Conservation (phyloP, 2,113 vertebrate genomes). For the Propithecus coquereli region DNA sequence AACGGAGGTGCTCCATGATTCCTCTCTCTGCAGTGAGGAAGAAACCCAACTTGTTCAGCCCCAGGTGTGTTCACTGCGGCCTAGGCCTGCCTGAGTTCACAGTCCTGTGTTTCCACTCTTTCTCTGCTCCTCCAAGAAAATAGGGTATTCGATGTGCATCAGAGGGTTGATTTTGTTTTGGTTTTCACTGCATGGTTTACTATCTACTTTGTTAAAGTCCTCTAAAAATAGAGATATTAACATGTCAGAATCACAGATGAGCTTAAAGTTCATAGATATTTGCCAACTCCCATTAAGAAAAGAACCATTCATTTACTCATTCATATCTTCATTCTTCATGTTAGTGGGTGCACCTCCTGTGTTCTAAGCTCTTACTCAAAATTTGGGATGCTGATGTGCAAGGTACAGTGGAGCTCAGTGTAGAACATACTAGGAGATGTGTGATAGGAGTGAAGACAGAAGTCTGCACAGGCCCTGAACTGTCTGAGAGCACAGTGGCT, state of each 20-base stretch:
- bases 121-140: background rate
- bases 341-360: too few relatives aligned
- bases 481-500: background rate
- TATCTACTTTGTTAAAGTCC: background rate
- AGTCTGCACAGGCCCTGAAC: background rate
- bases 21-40: background rate
- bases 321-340: background rate
- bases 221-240: background rate
- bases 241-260: background rate
- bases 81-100: background rate
- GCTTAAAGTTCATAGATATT: background rate
- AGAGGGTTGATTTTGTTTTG: background rate
- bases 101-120: background rate
- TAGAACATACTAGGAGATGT: background rate
- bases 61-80: background rate
- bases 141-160: background rate
- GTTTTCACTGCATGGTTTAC: background rate
- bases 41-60: background rate
- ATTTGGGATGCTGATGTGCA: fast-evolving
- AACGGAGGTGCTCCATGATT: background rate
- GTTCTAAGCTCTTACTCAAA: background rate
- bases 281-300: background rate
- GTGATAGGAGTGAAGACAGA: background rate
- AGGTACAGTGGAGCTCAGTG: background rate
- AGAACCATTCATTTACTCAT: background rate